Percentiles rank a stretch among this genome's conserved stretches.
Conservation (phyloP, 2,888 invertebrate species). For the Drosophila trichaetosa region DNA sequence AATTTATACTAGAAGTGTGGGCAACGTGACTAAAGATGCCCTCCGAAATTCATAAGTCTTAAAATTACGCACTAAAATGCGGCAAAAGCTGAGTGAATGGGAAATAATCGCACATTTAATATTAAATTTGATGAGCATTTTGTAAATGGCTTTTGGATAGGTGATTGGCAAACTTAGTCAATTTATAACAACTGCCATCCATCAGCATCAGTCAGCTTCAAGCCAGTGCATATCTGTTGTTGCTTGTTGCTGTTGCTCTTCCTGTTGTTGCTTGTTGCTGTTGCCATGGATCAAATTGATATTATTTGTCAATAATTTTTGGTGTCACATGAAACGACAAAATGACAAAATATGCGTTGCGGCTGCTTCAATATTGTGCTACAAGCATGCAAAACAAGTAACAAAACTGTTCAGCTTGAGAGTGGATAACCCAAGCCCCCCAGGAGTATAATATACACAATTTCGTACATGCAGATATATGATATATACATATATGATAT, state of each 20-base stretch:
- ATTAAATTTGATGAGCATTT: conserved; percentile 10
- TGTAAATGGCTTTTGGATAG: conserved; percentile 14
- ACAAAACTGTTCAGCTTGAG: not conserved
- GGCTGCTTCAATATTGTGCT: conserved; percentile 24
- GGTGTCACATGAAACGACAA: conserved; percentile 30
- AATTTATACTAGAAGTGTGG: not conserved
- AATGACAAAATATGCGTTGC: conserved; percentile 60
- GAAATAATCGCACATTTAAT: conserved; percentile 13
- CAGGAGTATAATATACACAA: not conserved
- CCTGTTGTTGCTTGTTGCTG: conserved; percentile 7
- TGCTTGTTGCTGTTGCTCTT: conserved; percentile 1
- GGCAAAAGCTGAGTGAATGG: not conserved
- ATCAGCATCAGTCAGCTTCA: conserved; percentile 64
- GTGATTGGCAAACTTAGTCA: conserved; percentile 29
- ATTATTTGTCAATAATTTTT: conserved; percentile 68
- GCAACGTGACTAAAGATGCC: not conserved
- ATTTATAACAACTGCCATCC: conserved; percentile 47
- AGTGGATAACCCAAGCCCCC: not conserved
- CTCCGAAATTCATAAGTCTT: not conserved
- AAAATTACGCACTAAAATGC: not conserved
- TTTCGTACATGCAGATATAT: not conserved
- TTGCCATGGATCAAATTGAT: conserved; percentile 65
- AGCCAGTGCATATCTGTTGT: conserved; percentile 20
- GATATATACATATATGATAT: not conserved
- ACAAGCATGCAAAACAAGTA: conserved; percentile 16